Percentiles rank a stretch among this genome's conserved stretches.
Evolutionary conservation across 30 jellyfish, hydroid and myxozoan species (phyloP).

Genomic region (Morbakka virulenta): DNA sequence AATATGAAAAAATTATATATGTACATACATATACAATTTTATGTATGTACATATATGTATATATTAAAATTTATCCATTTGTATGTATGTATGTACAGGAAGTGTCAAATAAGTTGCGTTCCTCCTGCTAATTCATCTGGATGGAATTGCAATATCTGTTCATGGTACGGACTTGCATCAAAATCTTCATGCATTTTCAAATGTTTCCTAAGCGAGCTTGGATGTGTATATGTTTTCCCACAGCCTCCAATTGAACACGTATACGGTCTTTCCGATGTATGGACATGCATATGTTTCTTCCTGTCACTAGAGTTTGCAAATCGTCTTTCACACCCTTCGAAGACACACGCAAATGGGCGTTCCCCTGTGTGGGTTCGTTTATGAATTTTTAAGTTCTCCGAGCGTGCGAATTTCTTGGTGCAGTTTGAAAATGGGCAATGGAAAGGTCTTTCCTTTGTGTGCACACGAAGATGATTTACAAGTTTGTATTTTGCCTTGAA

Average conservation of each 20-base stretch:
- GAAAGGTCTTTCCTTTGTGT: conserved; percentile 94
- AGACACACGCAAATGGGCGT: conserved; percentile 88
- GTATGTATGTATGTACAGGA: too few relatives aligned
- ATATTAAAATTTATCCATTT: too few relatives aligned
- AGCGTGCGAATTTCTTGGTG: conserved; percentile 88
- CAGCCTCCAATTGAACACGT: conserved; percentile 74
- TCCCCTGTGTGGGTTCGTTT: conserved; percentile 95
- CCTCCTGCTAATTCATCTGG: too few relatives aligned
- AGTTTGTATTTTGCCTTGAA: conserved; percentile 93
- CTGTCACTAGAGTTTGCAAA: conserved; percentile 96
- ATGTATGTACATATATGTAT: too few relatives aligned
- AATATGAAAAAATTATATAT: too few relatives aligned
- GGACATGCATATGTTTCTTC: conserved; percentile 95
- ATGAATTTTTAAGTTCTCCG: conserved; percentile 88
- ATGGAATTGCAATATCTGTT: too few relatives aligned
- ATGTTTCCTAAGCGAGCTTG: conserved; percentile 74
- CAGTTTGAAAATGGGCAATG: conserved; percentile 93
- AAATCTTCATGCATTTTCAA: conserved; percentile 69
- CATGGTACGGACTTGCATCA: too few relatives aligned
- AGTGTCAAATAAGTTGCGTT: too few relatives aligned
- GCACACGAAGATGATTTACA: conserved; percentile 89
- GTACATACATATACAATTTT: too few relatives aligned
- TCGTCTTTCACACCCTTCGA: conserved; percentile 90
- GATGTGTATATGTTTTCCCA: conserved; percentile 77
- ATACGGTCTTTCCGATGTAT: conserved; percentile 82